Percentiles rank a stretch among this genome's conserved stretches.
Evolutionary conservation across 2,888 invertebrate species (phyloP).

Genomic region (Drosophila heteroneura): DNA sequence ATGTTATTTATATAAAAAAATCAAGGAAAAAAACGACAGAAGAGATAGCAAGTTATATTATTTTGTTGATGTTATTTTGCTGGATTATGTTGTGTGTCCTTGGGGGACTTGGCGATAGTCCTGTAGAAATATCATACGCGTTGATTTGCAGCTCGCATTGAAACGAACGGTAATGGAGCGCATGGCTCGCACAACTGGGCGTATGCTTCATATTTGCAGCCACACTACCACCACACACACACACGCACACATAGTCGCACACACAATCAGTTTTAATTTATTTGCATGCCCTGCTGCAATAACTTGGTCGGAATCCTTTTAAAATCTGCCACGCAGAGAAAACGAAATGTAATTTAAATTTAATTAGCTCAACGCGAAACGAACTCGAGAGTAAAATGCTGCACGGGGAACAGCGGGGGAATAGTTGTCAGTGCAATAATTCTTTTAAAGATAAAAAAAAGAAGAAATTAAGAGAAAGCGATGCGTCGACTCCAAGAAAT

Average conservation of each 20-base stretch:
- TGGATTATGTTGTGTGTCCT: conserved; percentile 43
- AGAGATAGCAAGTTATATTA: conserved; percentile 72
- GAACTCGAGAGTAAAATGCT: conserved; percentile 4
- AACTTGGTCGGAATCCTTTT: conserved; percentile 49
- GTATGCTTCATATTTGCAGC: conserved; percentile 48
- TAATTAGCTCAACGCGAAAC: conserved; percentile 52
- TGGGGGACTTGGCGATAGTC: conserved; percentile 43
- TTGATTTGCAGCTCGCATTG: conserved; percentile 61
- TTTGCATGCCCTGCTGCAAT: conserved; percentile 36
- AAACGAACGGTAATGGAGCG: conserved; percentile 31
- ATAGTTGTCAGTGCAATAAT: conserved; percentile 45
- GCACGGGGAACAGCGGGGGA: not conserved
- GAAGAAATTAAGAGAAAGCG: conserved; percentile 21
- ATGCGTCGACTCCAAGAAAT: conserved; percentile 40
- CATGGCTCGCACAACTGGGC: conserved; percentile 15
- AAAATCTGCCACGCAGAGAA: conserved; percentile 33
- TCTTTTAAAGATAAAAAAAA: conserved; percentile 21
- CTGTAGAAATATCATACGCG: conserved; percentile 65
- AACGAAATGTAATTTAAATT: conserved; percentile 69
- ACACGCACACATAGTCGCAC: not conserved
- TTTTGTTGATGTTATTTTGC: conserved; percentile 39
- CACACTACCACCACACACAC: not conserved
- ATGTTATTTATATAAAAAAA: conserved; percentile 48
- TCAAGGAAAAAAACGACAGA: conserved; percentile 19
- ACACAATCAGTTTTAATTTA: conserved; percentile 73